These are phyloP conservation scores for Nebria ingens DNA, from an alignment of 1,140 invertebrate genomes.

Conservation along the genomic window DNA sequence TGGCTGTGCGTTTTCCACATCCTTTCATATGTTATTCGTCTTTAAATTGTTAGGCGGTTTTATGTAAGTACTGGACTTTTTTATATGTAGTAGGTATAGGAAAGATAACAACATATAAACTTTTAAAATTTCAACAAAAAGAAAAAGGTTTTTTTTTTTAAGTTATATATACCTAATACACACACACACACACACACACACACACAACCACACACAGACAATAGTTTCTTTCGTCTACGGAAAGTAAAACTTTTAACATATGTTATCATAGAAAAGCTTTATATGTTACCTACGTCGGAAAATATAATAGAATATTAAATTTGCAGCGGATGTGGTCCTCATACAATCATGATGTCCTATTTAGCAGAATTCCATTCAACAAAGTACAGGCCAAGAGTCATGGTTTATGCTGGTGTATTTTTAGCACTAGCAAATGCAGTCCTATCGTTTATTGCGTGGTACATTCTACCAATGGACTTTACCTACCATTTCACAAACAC, in stretches of 20 bases:
- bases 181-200: too few relatives aligned
- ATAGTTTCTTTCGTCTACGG: too few relatives aligned
- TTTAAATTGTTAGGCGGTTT: slow-evolving; percentile 62
- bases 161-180: too few relatives aligned
- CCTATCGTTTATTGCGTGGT: slow-evolving; percentile 45
- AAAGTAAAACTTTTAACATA: too few relatives aligned
- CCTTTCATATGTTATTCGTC: slow-evolving; percentile 52
- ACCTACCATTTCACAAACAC: too few relatives aligned
- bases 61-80: slow-evolving; percentile 47
- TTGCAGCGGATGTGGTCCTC: slow-evolving; percentile 54
- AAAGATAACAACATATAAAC: too few relatives aligned
- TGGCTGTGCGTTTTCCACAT: slow-evolving; percentile 54
- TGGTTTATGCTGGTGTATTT: slow-evolving; percentile 48
- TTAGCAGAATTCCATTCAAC: slow-evolving; percentile 50
- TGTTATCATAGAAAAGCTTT: too few relatives aligned
- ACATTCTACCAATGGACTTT: slow-evolving; percentile 36
- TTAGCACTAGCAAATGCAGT: slow-evolving; percentile 41
- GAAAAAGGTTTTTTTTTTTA: too few relatives aligned
- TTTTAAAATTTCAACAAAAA: too few relatives aligned
- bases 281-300: too few relatives aligned
- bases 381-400: slow-evolving; percentile 44
- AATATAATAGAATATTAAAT: slow-evolving; percentile 10
- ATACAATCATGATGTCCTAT: slow-evolving; percentile 52
- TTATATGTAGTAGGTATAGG: too few relatives aligned
- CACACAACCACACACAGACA: too few relatives aligned